Evolutionary conservation across 2,888 invertebrate genomes (phyloP), one percentile per base, ranked within the genome.

Genomic region (Syrphus vitripennis): DNA sequence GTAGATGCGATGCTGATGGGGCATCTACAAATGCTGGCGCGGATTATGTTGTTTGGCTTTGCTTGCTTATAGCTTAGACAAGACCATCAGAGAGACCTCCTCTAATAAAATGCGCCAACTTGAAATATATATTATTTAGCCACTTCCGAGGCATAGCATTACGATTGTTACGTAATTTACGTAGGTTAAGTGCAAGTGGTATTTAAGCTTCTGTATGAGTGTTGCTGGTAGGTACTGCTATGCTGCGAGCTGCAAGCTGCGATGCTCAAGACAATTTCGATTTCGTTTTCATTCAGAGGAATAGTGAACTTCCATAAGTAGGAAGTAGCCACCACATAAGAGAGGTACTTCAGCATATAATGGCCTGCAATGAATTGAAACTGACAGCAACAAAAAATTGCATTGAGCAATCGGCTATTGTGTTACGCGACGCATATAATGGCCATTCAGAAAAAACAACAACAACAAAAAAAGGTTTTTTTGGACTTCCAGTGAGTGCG

Each of bases 171-270:
- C 63, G 82, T 82, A 81, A 86, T 77, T 77, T 77, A 77, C 86
- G 86, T 81, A 61, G 86, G 86, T 82, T 86, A 86, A 82, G 86
- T 74, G 82, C 77, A 86, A 59, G 79, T 81, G 59, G 81, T 75
- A 77, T 69, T 86, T 74, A 70, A 63, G 77, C 81, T 86, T 72
- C 84, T 84, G 76, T 80, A 40, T 53, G 10, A 48, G n/a, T 67
- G 53, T 48, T 59, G 45, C 53, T 53, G 65, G 4, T 29, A 10
- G 34, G 3, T 34, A 1, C 16, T 19, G 14, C 5, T 7, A 14
- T 19, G 48, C 19, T 21, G 19, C 6, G 16, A n/a, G 31, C 31
- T 61, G 61, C 50, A n/a, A 26, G 45, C 14, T 37, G 37, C 16
- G 45, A 21, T 40, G 37, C 14, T 69, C 77, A 48, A 29, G 34